Percentiles rank a stretch among this genome's conserved stretches.
Conservation (phyloP, 2,797 vertebrate species). For the Novumbra hubbsi region DNA sequence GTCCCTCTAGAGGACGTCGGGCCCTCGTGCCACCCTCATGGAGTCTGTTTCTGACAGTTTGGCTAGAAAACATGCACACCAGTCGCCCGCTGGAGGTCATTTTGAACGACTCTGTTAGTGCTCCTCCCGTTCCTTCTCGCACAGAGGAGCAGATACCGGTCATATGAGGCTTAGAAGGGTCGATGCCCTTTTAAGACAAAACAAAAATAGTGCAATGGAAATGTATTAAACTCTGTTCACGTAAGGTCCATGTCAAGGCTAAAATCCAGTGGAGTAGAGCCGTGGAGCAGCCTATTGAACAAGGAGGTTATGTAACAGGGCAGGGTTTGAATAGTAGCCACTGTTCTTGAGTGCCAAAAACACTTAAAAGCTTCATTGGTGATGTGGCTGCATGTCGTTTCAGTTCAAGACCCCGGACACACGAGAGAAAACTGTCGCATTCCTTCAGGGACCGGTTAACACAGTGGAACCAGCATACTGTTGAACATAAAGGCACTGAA, state of each 20-base stretch:
- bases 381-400: not conserved
- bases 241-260: not conserved
- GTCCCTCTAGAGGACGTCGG: too few relatives aligned
- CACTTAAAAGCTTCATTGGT: not conserved
- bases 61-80: too few relatives aligned
- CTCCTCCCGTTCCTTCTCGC: too few relatives aligned
- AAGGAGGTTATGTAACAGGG: not conserved
- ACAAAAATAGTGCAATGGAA: too few relatives aligned
- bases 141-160: too few relatives aligned
- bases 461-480: not conserved
- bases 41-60: too few relatives aligned
- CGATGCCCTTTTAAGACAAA: too few relatives aligned
- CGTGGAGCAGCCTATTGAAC: not conserved
- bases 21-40: too few relatives aligned
- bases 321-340: not conserved
- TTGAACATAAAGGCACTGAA: not conserved
- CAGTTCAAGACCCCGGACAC: not conserved
- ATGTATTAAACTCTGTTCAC: not conserved
- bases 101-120: too few relatives aligned
- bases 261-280: not conserved
- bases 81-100: too few relatives aligned
- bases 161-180: too few relatives aligned
- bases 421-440: not conserved
- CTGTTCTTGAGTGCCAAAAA: not conserved
- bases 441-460: not conserved